Conservation (phyloP, 1,140 invertebrate species). For the Sipha flava region DNA sequence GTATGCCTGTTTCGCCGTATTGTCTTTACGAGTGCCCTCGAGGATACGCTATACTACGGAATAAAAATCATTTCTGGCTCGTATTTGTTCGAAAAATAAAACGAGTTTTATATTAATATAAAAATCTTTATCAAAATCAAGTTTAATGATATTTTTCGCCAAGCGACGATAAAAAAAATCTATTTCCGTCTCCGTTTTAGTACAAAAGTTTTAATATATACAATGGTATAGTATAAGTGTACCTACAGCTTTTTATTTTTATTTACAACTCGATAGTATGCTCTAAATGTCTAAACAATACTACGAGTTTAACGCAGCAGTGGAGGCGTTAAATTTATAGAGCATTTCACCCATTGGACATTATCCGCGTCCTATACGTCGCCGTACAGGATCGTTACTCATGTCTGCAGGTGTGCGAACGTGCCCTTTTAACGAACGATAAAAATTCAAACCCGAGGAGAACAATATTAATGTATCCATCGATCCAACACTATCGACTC, state of each 20-base stretch:
- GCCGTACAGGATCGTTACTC: background rate
- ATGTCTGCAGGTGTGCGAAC: slow-evolving; percentile 10
- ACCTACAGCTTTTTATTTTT: too few species aligned
- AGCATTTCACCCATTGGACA: background rate
- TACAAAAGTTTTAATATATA: too few species aligned
- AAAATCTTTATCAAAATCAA: background rate
- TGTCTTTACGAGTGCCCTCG: background rate
- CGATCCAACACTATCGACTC: slow-evolving; percentile 3
- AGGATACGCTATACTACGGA: background rate
- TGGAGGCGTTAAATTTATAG: slow-evolving; percentile 32
- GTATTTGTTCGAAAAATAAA: background rate
- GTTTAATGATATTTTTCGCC: background rate
- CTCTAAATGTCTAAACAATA: slow-evolving; percentile 8
- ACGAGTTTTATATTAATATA: background rate
- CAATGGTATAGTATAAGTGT: too few species aligned
- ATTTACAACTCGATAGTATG: background rate
- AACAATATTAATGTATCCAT: background rate
- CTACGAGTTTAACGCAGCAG: background rate
- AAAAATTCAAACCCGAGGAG: background rate
- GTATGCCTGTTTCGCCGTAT: background rate
- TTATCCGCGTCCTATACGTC: too few species aligned
- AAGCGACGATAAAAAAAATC: background rate
- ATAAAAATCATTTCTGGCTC: background rate
- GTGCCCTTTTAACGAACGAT: slow-evolving; percentile 8
- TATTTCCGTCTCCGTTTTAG: too few species aligned